Percentiles rank a stretch among this genome's conserved stretches.
These are phyloP conservation scores for Pseudomyrmex pallidus DNA, from an alignment of 1,140 invertebrate species.

Conservation along the genomic window DNA sequence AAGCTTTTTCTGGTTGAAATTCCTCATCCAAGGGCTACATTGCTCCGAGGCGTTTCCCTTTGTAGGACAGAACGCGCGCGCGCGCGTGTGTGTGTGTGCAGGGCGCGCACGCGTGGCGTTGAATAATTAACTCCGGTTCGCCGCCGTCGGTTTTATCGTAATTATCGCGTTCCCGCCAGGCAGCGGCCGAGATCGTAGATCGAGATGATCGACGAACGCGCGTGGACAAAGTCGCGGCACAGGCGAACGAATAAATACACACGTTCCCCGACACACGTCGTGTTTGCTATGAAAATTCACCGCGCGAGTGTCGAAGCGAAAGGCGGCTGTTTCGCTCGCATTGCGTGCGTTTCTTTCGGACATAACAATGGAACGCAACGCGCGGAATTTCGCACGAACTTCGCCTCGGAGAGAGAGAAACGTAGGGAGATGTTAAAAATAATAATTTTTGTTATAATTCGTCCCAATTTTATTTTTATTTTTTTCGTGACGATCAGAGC, in stretches of 20 bases:
- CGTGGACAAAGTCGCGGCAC: conserved; percentile 2
- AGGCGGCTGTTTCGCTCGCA: background rate
- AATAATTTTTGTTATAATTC: too few species aligned
- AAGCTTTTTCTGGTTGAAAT: conserved; percentile 57
- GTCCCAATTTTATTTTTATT: background rate
- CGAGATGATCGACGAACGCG: conserved; percentile 65
- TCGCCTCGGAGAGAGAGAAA: background rate
- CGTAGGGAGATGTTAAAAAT: too few species aligned
- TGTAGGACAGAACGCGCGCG: conserved; percentile 54
- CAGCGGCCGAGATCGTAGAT: conserved; percentile 67
- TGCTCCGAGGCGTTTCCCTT: conserved; percentile 61
- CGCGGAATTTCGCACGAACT: background rate
- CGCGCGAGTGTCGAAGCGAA: background rate
- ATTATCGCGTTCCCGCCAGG: conserved; percentile 64
- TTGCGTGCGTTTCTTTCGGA: background rate
- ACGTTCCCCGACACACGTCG: background rate
- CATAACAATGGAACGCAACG: background rate
- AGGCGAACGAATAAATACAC: background rate
- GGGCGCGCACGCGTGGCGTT: conserved; percentile 56
- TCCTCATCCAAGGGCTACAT: conserved; percentile 57
- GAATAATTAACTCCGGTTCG: conserved; percentile 70
- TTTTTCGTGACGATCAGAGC: background rate
- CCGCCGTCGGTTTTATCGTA: conserved; percentile 70
- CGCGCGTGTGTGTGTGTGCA: background rate
- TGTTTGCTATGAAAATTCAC: conserved; percentile 13